Conservation (phyloP, 2,888 invertebrate genomes). For the Protula sp. region DNA sequence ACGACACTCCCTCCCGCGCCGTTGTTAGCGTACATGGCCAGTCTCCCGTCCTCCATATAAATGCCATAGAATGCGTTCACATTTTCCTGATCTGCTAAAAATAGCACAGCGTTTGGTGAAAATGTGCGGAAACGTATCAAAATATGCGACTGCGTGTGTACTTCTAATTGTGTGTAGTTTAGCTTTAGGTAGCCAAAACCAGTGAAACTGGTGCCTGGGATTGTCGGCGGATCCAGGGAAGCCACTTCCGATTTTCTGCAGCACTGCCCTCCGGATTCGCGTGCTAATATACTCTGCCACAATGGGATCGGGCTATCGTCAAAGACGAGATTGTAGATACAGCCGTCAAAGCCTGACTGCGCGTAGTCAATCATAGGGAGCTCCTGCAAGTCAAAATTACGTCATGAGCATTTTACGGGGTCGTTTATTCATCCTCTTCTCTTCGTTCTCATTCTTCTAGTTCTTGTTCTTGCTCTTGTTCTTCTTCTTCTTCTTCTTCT, state of each 20-base stretch:
- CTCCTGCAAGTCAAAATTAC: no score
- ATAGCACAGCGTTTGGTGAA: constrained; percentile 20
- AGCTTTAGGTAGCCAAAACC: constrained; percentile 25
- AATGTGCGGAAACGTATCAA: constrained; percentile 28
- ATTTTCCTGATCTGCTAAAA: constrained; percentile 12
- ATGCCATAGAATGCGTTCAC: constrained; percentile 8
- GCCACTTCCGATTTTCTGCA: constrained; percentile 19
- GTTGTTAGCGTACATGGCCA: constrained; percentile 14
- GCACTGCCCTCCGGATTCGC: constrained; percentile 16
- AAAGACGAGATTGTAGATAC: constrained; percentile 23
- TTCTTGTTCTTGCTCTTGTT: no score
- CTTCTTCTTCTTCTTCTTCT: no score
- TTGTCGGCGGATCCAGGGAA: background rate
- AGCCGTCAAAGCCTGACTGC: constrained; percentile 24
- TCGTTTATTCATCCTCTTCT: no score
- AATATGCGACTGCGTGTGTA: constrained; percentile 9
- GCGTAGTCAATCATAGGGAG: constrained; percentile 10
- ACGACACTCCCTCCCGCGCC: background rate
- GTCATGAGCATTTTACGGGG: no score
- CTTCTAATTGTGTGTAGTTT: background rate
- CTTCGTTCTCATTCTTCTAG: no score
- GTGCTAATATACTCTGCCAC: constrained; percentile 21
- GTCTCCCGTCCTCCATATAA: constrained; percentile 16
- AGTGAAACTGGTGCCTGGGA: constrained; percentile 17
- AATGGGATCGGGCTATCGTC: constrained; percentile 20